Evolutionary conservation across 2,113 vertebrate genomes (phyloP).

Genomic region (Elaphurus davidianus): DNA sequence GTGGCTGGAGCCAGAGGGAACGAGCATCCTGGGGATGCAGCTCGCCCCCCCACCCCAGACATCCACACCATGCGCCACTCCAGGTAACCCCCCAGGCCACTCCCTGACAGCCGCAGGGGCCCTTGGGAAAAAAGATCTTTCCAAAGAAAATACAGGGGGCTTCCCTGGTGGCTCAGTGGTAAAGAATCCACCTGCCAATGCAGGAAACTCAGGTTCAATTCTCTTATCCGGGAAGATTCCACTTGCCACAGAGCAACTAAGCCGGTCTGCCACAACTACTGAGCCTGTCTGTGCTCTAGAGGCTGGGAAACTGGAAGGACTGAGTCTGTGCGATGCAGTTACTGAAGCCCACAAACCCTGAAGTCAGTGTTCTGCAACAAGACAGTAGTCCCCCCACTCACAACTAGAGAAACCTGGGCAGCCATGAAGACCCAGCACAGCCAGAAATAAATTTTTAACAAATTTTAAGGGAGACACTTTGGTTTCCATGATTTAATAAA

Average conservation of each 20-base stretch:
- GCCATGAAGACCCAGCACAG: not conserved
- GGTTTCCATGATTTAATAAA: not conserved
- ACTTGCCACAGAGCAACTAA: not conserved
- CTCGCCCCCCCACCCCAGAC: rapidly evolving
- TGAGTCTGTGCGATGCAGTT: not conserved
- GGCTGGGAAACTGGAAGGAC: not conserved
- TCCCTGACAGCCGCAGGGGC: not conserved
- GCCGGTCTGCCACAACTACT: rapidly evolving
- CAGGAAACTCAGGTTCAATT: not conserved
- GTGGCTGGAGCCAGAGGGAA: not conserved
- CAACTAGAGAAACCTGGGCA: not conserved
- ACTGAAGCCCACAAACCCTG: not conserved
- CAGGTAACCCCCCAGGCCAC: not conserved
- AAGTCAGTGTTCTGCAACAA: not conserved
- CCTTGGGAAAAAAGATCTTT: not conserved
- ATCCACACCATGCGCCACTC: rapidly evolving
- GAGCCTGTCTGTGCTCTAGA: not conserved
- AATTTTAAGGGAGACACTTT: not conserved
- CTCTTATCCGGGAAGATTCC: not conserved
- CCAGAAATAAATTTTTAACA: not conserved
- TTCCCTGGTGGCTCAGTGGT: not conserved
- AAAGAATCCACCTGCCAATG: not conserved
- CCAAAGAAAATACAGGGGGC: not conserved
- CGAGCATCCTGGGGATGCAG: not conserved
- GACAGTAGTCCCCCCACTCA: not conserved